Evolutionary conservation across 2,113 vertebrate genomes (phyloP), one percentile per base, ranked within the genome.

Genomic region (Vimba vimba): DNA sequence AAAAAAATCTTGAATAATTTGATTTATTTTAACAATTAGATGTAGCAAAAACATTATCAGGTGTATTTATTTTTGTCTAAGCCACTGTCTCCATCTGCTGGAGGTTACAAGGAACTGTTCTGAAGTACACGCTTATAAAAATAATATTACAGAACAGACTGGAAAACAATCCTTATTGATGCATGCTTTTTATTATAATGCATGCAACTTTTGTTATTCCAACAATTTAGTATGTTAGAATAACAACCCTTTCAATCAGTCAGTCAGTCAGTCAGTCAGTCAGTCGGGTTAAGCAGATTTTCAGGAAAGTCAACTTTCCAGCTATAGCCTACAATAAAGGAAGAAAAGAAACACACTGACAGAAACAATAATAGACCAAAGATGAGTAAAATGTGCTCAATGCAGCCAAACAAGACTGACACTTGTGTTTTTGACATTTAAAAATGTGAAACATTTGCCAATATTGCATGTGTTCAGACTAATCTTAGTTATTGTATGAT

Each of bases 41-140:
- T 25, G 12, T 8, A 15, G 7, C 30, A n/a, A 60, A 82, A 66
- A 19, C 30, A 57, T 0, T 12, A 30, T 77, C 13, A 52, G 52
- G 50, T 57, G 50, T 36, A 12, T 23, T 78, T 55, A 30, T 9
- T 33, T 69, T 11, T 62, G 25, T 83, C 30, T 83, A 73, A 59
- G 9, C 21, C 12, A 39, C 3, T 57, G 68, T 43, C 82, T 59
- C 82, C 68, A 83, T 33, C 82, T 73, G 82, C 66, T 83, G 82
- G 50, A 43, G 27, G 50, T n/a, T 79, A 25, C 0, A 43, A 60
- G 55, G 15, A 55, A 77, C 27, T 55, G 25, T 77, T 75, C 5
- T 17, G 19, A 50, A 74, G 12, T 39, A 66, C 27, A 36, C 7
- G 19, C 19, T 43, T 19, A 19, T 33, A 2, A 36, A 4, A 36